Conservation (phyloP, 2,113 vertebrate genomes). For the Bungarus multicinctus region DNA sequence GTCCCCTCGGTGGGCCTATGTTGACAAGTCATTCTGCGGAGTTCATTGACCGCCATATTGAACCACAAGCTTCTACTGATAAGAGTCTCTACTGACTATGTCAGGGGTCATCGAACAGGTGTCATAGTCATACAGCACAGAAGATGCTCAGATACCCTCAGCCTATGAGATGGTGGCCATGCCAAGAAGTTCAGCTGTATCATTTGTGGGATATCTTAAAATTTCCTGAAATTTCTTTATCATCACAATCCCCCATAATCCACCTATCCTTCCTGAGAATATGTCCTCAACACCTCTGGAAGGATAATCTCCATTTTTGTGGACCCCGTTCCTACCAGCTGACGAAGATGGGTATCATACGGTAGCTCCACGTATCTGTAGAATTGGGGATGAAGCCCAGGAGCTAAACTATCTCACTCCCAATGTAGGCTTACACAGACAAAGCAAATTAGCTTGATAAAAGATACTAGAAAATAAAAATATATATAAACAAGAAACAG, state of each 20-base stretch:
- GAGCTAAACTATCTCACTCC: not conserved
- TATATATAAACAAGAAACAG: not conserved
- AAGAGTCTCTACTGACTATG: not conserved
- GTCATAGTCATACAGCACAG: not conserved
- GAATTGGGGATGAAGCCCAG: not conserved
- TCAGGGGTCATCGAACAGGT: not conserved
- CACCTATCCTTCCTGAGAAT: not conserved
- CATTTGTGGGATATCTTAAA: not conserved
- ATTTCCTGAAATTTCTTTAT: not conserved
- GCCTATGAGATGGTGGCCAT: not conserved
- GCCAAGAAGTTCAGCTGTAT: not conserved
- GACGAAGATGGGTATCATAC: not conserved
- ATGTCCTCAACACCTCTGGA: not conserved
- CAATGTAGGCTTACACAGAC: not conserved
- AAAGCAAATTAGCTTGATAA: not conserved
- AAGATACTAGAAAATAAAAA: not conserved
- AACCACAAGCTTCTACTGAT: not conserved
- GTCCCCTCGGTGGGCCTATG: fast-evolving
- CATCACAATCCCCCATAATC: not conserved
- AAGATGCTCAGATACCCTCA: not conserved
- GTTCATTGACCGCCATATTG: not conserved
- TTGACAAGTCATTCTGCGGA: not conserved
- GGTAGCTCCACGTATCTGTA: not conserved
- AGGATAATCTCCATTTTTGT: not conserved
- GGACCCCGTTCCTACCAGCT: not conserved